These are phyloP conservation scores for Cantharis nigra DNA, from an alignment of 2,888 invertebrate species.

Conservation along the genomic window DNA sequence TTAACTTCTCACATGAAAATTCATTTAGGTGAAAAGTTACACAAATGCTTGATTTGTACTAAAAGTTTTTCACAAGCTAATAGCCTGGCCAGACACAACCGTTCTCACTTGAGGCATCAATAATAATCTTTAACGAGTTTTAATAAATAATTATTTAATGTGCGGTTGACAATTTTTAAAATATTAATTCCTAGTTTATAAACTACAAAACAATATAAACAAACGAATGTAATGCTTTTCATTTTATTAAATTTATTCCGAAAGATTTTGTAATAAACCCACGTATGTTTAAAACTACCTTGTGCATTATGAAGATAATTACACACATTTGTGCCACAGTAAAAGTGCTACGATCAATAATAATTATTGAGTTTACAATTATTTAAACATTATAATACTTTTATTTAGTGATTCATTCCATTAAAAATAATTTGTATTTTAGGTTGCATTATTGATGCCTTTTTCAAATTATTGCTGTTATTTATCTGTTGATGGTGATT, in stretches of 20 bases:
- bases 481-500: background rate
- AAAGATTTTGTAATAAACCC: too few relatives aligned
- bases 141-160: background rate
- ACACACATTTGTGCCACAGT: background rate
- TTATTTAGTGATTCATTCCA: background rate
- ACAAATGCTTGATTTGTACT: conserved; percentile 24
- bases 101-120: conserved; percentile 9
- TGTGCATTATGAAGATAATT: too few relatives aligned
- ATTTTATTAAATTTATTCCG: too few relatives aligned
- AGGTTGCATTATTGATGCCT: background rate
- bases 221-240: too few relatives aligned
- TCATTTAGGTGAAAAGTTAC: conserved; percentile 32
- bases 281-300: too few relatives aligned
- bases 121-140: background rate
- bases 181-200: background rate
- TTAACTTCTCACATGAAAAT: conserved; percentile 39
- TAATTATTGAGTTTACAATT: background rate
- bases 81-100: conserved; percentile 24
- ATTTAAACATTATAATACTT: background rate
- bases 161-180: background rate
- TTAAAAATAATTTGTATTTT: background rate
- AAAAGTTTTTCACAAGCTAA: conserved; percentile 28
- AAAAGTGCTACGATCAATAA: background rate
- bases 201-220: background rate
- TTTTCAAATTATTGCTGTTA: background rate